Base-by-base conservation (phyloP, 92 coral and sea anemone species). In the Chrysogorgia sp. region DNA sequence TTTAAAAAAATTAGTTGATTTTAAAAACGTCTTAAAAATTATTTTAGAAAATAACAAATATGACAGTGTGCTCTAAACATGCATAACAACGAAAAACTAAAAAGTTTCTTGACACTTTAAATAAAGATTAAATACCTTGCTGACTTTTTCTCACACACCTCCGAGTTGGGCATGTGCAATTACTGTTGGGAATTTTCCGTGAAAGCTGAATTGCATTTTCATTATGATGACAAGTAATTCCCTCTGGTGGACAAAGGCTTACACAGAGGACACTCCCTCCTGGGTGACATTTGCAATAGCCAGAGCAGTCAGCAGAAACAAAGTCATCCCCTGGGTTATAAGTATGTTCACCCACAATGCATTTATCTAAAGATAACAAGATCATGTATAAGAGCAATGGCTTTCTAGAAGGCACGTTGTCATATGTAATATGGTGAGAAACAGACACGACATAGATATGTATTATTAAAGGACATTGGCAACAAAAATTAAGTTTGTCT, bases 241-340 rank as follows among this genome's bases (percentile, higher is more conserved):
- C 61, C 50, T 48, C 33, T 20, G 77, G 60, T 52, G 77, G 61
- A 33, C 77, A 71, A 22, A 71, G 63, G 57, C 77, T 71, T 30
- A 71, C 77, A 52, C 77, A 71, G 8, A 56, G 50, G 7, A 71
- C 62, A 48, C 62, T n/a, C 21, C 77, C 77, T 23, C 30, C 45
- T 3, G 43, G 61, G 2, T 56, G 28, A 71, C 77, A 71, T 41
- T 41, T 48, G 33, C 77, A 71, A 19, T 53, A 71, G 23, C 61
- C 62, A 52, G 62, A 26, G n/a, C 77, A 71, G 30, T 49, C 63
- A 52, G 63, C 23, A 32, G 77, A 28, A 12, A 52, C 50, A 71
- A 48, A 71, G 14, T 56, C 19, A 3, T 48, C 62, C 1, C 77
- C 77, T 10, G 60, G 60, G 10, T 29, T 48, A 33, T 48, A 71